Evolutionary conservation across 2,888 invertebrate species (phyloP).

Genomic region (Scaptomyza cyrtandrae): DNA sequence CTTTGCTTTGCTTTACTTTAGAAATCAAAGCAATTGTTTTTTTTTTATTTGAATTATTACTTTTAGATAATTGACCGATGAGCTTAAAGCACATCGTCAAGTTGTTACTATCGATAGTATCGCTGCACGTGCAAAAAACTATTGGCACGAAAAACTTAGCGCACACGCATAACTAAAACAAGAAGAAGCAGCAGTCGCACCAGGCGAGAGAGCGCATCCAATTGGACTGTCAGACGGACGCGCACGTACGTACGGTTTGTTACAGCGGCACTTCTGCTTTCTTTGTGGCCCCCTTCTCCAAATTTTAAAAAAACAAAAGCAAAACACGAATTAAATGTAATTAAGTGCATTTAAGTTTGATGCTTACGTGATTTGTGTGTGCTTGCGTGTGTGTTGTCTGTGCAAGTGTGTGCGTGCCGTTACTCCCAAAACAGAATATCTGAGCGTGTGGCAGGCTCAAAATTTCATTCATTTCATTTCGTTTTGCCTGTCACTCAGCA

Average conservation of each 20-base stretch:
- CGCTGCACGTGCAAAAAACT: slow-evolving; percentile 57
- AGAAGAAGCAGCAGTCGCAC: slow-evolving; percentile 29
- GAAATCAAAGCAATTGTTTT: not conserved
- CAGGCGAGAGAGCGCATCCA: slow-evolving; percentile 55
- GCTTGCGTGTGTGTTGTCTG: slow-evolving; percentile 23
- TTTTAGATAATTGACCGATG: slow-evolving; percentile 35
- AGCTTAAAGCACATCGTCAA: slow-evolving; percentile 11
- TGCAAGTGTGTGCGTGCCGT: slow-evolving; percentile 20
- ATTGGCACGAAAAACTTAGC: slow-evolving; percentile 58
- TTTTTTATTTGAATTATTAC: slow-evolving; percentile 25
- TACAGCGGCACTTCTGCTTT: slow-evolving; percentile 53
- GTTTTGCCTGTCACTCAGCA: slow-evolving; percentile 20
- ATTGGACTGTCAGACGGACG: slow-evolving; percentile 60
- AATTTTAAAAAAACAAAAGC: slow-evolving; percentile 41
- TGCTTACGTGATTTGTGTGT: slow-evolving; percentile 66
- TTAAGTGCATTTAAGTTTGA: slow-evolving; percentile 71
- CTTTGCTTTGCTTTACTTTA: slow-evolving; percentile 9
- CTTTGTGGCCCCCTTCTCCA: slow-evolving; percentile 10
- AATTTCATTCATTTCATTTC: slow-evolving; percentile 51
- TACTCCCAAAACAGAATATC: slow-evolving; percentile 1
- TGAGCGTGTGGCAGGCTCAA: slow-evolving; percentile 32
- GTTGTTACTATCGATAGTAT: slow-evolving; percentile 56
- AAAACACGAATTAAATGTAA: slow-evolving; percentile 64
- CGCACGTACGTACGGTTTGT: slow-evolving; percentile 63
- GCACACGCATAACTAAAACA: slow-evolving; percentile 62